Conservation (phyloP, 2,888 invertebrate genomes). For the Spicauda simplicius region DNA sequence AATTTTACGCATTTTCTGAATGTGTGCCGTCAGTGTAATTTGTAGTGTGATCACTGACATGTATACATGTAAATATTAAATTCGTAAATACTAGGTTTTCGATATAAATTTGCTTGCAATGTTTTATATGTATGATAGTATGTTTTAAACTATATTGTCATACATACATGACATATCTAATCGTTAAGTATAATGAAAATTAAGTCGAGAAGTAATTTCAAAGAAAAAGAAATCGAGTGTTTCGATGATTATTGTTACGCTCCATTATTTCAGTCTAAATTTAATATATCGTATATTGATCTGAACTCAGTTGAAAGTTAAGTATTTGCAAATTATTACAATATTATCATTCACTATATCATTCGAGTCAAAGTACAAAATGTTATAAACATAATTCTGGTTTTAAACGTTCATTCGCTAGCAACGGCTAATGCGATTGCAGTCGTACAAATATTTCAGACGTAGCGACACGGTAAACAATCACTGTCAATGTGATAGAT, state of each 20-base stretch:
- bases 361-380: not conserved
- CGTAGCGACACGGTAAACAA: constrained; percentile 19
- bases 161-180: too few species aligned
- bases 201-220: too few species aligned
- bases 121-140: too few species aligned
- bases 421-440: constrained; percentile 9
- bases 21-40: not conserved
- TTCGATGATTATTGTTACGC: too few species aligned
- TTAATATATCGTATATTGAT: too few species aligned
- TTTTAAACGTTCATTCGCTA: constrained; percentile 15
- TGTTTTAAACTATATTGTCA: too few species aligned
- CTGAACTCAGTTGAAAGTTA: too few species aligned
- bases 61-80: not conserved
- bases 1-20: not conserved
- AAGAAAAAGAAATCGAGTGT: too few species aligned
- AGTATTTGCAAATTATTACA: not conserved
- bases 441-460: constrained; percentile 22
- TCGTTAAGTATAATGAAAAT: too few species aligned
- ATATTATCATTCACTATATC: not conserved
- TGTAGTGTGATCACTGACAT: not conserved
- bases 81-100: not conserved
- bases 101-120: too few species aligned
- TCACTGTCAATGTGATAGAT: constrained; percentile 26
- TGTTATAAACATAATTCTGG: not conserved
- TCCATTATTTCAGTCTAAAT: too few species aligned